Conservation (phyloP, 2,888 invertebrate species). For the Malachius bipustulatus region DNA sequence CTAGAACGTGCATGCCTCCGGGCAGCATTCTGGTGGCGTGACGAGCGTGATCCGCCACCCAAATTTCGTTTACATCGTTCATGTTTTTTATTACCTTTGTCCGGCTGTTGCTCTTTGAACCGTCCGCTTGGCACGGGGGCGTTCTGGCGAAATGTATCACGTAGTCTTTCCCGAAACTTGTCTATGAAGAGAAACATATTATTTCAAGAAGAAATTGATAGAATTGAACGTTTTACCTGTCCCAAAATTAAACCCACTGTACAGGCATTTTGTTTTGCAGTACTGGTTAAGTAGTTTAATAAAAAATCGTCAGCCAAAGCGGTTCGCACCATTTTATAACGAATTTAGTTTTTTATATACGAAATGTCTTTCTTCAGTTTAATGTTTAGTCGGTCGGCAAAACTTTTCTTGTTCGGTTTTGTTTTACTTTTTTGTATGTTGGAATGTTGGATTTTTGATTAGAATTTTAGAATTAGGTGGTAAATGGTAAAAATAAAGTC, state of each 20-base stretch:
- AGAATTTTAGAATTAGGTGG: no score
- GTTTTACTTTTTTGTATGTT: no score
- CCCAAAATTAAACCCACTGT: constrained; percentile 65
- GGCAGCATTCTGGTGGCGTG: constrained; percentile 84
- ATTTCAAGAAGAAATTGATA: constrained; percentile 9
- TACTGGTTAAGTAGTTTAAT: constrained; percentile 1
- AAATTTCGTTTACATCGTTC: constrained; percentile 50
- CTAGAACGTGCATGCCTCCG: constrained; percentile 78
- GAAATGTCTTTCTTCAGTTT: no score
- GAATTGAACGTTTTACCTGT: constrained; percentile 46
- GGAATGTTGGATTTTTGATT: no score
- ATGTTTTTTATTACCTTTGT: constrained; percentile 35
- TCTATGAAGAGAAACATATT: constrained; percentile 36
- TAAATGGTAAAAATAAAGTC: no score
- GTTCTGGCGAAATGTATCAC: constrained; percentile 71
- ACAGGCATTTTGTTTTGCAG: constrained; percentile 2
- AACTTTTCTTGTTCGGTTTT: no score
- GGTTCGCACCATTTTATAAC: background rate
- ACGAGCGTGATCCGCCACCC: constrained; percentile 71
- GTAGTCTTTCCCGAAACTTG: constrained; percentile 55
- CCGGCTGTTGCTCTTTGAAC: constrained; percentile 24
- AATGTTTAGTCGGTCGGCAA: no score
- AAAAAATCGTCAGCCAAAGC: background rate
- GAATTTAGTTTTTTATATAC: no score
- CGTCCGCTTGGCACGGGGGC: constrained; percentile 35